Evolutionary conservation across 2,888 invertebrate species (phyloP), one percentile per base, ranked within the genome.

Genomic region (Leucoma salicis): DNA sequence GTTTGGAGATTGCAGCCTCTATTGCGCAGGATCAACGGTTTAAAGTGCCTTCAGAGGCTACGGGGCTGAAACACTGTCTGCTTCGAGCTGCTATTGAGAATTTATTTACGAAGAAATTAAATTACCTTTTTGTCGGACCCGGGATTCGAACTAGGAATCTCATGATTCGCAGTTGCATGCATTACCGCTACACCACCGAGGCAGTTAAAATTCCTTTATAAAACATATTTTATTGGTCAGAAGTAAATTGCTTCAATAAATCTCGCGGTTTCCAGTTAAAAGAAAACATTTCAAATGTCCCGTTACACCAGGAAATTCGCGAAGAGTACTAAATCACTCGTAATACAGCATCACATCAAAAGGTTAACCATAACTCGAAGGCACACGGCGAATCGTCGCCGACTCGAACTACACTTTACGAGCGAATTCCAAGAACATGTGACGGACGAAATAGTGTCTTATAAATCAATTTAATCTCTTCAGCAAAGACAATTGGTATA

Each of bases 401-500:
- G 56, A 74, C 61, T 66, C 56, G 67, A 55, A 60, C 54, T 36
- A 33, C 52, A 62, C 65, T 83, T 83, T 83, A 84, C 78, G 82
- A 82, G 57, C 68, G 63, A 54, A 66, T 78, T 79, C 78, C 71
- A 46, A 69, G 80, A 80, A 82, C 62, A 62, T 65, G 66, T 74
- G 77, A 79, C 78, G 74, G 78, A 82, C 79, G 72, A 59, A 75
- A 74, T 63, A 55, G 70, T 73, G 74, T 69, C 78, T 49, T 71
- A 78, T 88, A 87, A 87, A 87, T 87, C 85, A 87, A 80, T 82
- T 82, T 84, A 80, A 82, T 83, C 78, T 75, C 62, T 64, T 55
- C 70, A 51, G 65, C 70, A 70, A 79, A 85, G 85, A 86, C 85
- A 86, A 85, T 86, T 77, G 78, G 71, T 63, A 66, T 57, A 53